A percentile compares a stretch with the other conserved stretches of the same genome.
Conservation (phyloP, 2,113 vertebrate species). For the Canis aureus region DNA sequence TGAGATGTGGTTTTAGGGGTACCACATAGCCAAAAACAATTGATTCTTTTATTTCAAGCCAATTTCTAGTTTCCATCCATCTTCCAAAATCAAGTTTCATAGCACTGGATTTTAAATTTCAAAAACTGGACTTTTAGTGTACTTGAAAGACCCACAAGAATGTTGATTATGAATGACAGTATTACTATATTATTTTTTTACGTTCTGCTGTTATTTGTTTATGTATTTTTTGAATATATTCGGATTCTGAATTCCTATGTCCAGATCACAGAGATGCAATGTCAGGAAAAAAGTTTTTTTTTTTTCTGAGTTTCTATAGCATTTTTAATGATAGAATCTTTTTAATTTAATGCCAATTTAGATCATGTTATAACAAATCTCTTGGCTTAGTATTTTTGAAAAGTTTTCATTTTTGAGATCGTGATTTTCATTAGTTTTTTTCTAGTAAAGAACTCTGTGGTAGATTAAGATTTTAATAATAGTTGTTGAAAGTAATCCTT, state of each 20-base stretch:
- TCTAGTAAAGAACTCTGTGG: not conserved
- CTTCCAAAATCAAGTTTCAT: not conserved
- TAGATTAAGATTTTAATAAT: slow-evolving; percentile 50
- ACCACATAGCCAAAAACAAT: not conserved
- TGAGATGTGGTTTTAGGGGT: not conserved
- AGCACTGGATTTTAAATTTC: not conserved
- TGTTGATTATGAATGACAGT: not conserved
- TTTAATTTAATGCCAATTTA: not conserved
- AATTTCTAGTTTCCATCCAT: not conserved
- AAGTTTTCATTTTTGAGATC: not conserved
- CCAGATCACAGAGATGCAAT: not conserved
- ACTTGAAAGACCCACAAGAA: not conserved
- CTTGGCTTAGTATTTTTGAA: slow-evolving; percentile 52
- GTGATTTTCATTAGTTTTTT: slow-evolving; percentile 53
- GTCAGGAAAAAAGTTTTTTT: not conserved
- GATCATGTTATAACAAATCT: not conserved
- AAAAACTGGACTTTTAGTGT: not conserved
- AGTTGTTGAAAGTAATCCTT: slow-evolving; percentile 51
- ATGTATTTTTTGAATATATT: not conserved
- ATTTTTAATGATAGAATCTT: not conserved
- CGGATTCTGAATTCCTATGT: not conserved
- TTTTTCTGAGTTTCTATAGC: not conserved
- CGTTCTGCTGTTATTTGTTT: not conserved
- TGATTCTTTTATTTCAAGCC: not conserved
- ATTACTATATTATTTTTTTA: not conserved